Base-by-base conservation (phyloP, 2,797 vertebrate genomes). In the Rhinatrema bivittatum region DNA sequence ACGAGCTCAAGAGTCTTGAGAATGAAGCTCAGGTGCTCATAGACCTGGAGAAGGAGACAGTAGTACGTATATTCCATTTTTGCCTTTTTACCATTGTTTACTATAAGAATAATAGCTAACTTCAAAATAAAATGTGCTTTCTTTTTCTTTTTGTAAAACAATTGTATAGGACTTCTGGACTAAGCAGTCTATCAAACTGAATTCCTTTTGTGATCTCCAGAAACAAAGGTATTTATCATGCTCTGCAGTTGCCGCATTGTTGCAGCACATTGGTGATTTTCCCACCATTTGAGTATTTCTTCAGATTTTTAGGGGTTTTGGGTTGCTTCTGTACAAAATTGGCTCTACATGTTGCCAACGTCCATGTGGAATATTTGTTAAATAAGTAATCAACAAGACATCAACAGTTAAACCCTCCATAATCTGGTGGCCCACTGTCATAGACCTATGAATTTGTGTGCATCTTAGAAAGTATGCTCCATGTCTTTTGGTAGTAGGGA, bases 151-250 rank as follows among this genome's bases (percentile, higher is more conserved):
- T 15, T 37, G 16, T 44, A 13, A 14, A 13, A 33, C 17, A 13
- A 46, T 49, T 57, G 34, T 47, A 29, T 37, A 96, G 93, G 83
- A 68, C 12, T 89, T 89, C 46, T 88, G 85, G 81, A 79, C 78
- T 10, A 49, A 47, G 0, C 82, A 91, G 49, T 67, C 75, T 4
- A 38, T 71, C 42, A 73, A 75, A 21, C 56, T 93, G 37, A 58
- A 53, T 7, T 66, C 68, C 3, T 91, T 94, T 68, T 91, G 79
- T 42, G 63, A 74, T 3, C 29, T 53, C 25, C 82, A 88, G 45
- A 68, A 71, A 26, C 57, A 71, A 42, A 88, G 87, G 94, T 95
- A 73, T 0, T 22, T 46, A 28, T 49, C 29, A 41, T 15, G 9
- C 2, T 16, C 16, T 11, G 49, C 10, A 36, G 9, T 11, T 32